Evolutionary conservation across 1,140 invertebrate genomes (phyloP).

Genomic region (Hyles vespertilio): DNA sequence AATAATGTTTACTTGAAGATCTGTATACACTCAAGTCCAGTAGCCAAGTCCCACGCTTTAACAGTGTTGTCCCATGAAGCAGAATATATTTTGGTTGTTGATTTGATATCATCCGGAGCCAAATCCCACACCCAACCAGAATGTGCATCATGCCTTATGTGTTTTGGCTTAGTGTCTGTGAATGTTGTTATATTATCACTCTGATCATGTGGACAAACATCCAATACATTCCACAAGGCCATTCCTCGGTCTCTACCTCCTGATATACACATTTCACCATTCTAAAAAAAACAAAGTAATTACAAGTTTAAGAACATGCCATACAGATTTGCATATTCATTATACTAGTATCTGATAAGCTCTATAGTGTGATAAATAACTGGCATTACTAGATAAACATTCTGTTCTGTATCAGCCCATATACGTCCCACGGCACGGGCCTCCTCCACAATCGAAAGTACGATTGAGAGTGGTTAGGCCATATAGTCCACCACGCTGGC

Average conservation of each 20-base stretch:
- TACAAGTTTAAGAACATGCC: not conserved
- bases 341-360: too few species aligned
- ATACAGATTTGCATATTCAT: too few species aligned
- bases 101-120: conserved; percentile 46
- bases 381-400: too few species aligned
- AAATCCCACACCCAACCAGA: conserved; percentile 71
- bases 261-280: conserved; percentile 64
- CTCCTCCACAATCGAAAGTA: too few species aligned
- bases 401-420: too few species aligned
- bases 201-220: conserved; percentile 33
- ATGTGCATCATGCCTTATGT: conserved; percentile 55
- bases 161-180: conserved; percentile 38
- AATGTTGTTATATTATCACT: conserved; percentile 30
- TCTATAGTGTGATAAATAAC: too few species aligned
- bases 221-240: conserved; percentile 54
- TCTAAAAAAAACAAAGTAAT: conserved; percentile 32
- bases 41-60: conserved; percentile 65
- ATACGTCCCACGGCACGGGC: too few species aligned
- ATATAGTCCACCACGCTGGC: too few species aligned
- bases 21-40: conserved; percentile 49
- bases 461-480: too few species aligned
- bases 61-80: conserved; percentile 74
- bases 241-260: conserved; percentile 66
- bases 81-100: conserved; percentile 53
- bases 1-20: conserved; percentile 47